These are phyloP conservation scores for Melipona beecheii DNA, from an alignment of 2,888 invertebrate genomes.

Conservation along the genomic window DNA sequence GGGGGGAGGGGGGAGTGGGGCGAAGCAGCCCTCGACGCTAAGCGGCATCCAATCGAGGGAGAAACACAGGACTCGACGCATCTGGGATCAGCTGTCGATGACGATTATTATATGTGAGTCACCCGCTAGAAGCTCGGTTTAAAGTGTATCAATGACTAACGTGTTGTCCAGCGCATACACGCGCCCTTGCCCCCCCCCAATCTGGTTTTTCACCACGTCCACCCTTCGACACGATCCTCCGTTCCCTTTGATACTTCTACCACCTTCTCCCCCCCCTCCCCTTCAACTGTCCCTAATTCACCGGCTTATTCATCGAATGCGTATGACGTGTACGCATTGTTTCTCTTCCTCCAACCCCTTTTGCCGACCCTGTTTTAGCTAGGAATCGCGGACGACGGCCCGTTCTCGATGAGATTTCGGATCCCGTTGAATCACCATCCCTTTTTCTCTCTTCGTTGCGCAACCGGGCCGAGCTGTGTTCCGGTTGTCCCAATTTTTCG, in stretches of 20 bases:
- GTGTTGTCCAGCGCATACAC: conserved; percentile 68
- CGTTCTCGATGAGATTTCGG: conserved; percentile 16
- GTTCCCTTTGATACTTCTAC: conserved; percentile 60
- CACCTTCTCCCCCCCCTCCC: conserved; percentile 47
- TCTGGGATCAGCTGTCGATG: conserved; percentile 80
- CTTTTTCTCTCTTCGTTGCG: neutral
- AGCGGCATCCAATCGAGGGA: conserved; percentile 53
- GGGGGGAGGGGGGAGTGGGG: neutral
- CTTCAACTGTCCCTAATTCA: conserved; percentile 65
- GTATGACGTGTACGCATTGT: conserved; percentile 75
- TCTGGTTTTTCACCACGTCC: conserved; percentile 13
- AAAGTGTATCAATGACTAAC: conserved; percentile 82
- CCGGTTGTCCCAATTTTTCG: neutral
- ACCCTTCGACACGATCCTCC: conserved; percentile 14
- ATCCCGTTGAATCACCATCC: conserved; percentile 36
- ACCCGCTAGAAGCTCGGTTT: conserved; percentile 75
- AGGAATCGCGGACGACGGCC: conserved; percentile 21
- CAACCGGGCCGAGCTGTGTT: neutral
- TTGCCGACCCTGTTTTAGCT: neutral
- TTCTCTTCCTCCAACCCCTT: conserved; percentile 43
- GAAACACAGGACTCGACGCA: conserved; percentile 61
- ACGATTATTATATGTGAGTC: conserved; percentile 80
- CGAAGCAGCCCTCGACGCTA: conserved; percentile 41
- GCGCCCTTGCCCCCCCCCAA: neutral
- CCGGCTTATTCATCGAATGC: conserved; percentile 78